These are phyloP conservation scores for Oncorhynchus clarkii DNA, from an alignment of 2,113 vertebrate species.

Conservation along the genomic window DNA sequence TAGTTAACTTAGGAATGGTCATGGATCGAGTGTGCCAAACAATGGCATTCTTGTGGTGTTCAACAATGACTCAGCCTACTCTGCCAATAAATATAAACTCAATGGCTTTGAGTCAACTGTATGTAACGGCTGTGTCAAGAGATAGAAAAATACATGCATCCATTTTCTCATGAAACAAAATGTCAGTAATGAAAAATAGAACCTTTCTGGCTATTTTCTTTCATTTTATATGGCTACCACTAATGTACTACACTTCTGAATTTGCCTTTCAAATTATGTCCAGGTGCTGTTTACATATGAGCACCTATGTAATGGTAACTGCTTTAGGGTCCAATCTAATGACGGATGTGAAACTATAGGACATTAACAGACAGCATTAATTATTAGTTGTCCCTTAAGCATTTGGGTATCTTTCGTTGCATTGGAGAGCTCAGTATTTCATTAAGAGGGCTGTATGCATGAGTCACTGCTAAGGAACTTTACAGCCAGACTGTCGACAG, in stretches of 20 bases:
- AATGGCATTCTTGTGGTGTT: constrained; percentile 2
- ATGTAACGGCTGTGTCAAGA: neutral
- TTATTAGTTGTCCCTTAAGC: neutral
- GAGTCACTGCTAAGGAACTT: constrained; percentile 2
- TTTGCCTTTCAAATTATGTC: too few relatives aligned
- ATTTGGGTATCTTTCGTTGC: neutral
- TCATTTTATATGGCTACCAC: neutral
- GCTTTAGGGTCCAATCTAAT: too few relatives aligned
- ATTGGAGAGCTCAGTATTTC: neutral
- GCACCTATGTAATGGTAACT: too few relatives aligned
- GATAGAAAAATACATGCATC: constrained; percentile 1
- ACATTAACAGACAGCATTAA: neutral
- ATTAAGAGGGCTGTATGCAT: neutral
- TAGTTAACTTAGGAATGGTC: constrained; percentile 17
- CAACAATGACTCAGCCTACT: constrained; percentile 3
- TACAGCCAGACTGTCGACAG: constrained; percentile 2
- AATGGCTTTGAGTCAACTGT: constrained; percentile 1
- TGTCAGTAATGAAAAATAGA: neutral
- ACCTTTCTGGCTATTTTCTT: neutral
- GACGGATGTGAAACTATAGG: neutral
- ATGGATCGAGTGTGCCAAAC: constrained; percentile 10
- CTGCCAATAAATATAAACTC: constrained; percentile 8
- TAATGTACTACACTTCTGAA: too few relatives aligned
- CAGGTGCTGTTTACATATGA: too few relatives aligned
- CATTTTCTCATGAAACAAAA: neutral